These are phyloP conservation scores for Aplochiton taeniatus DNA, from an alignment of 2,797 vertebrate species.

Conservation along the genomic window DNA sequence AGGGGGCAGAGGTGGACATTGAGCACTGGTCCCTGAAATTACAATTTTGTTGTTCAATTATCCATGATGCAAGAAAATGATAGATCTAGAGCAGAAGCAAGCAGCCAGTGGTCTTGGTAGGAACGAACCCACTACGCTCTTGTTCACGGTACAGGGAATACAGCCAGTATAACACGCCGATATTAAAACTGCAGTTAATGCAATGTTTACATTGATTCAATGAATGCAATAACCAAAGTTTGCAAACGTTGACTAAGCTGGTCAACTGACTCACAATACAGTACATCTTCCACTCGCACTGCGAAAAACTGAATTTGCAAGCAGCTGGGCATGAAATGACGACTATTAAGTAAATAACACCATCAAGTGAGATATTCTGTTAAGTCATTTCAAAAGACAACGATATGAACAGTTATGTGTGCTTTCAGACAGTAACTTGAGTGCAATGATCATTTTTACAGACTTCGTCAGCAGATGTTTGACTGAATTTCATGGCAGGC, in stretches of 20 bases:
- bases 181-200: no score
- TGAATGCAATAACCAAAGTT: conserved; percentile 6
- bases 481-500: no score
- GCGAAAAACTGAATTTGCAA: conserved; percentile 38
- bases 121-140: neutral
- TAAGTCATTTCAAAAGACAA: conserved; percentile 19
- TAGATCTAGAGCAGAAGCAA: conserved; percentile 47
- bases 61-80: conserved; percentile 63
- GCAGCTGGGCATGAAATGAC: conserved; percentile 57
- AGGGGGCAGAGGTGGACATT: conserved; percentile 50
- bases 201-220: conserved; percentile 26
- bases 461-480: no score
- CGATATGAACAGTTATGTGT: conserved; percentile 11
- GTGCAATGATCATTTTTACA: neutral
- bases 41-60: conserved; percentile 75
- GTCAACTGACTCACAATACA: conserved; percentile 34
- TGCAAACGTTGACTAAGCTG: conserved; percentile 2
- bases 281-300: conserved; percentile 31
- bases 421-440: conserved; percentile 16
- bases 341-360: conserved; percentile 56
- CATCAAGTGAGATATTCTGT: conserved; percentile 46
- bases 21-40: conserved; percentile 71
- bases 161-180: no score
- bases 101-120: conserved; percentile 36
- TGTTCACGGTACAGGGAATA: no score